Evolutionary conservation across 2,113 vertebrate species (phyloP), one percentile per base, ranked within the genome.

Genomic region (Zapus hudsonius): DNA sequence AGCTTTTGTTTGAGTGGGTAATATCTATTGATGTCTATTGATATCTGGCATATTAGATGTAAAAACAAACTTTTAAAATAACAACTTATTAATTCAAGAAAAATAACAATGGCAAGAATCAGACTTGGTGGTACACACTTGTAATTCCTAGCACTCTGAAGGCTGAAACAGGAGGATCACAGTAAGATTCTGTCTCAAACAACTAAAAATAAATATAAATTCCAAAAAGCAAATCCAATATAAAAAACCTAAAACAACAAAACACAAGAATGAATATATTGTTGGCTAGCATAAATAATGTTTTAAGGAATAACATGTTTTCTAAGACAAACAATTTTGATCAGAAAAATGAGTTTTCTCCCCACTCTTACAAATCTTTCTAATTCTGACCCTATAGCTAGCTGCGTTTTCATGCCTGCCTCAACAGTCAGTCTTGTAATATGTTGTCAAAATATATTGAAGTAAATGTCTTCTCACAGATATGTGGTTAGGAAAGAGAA

Each of bases 281-380:
- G 44, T 7, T 86, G 33, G 9, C 36, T 92, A 90, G 57, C 5
- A 40, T 16, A 69, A 36, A 38, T 55, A 87, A 73, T 76, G 79
- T 92, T 94, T 57, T 63, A 66, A 33, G 69, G 87, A 83, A 74
- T 61, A 61, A 66, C n/a, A 1, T n/a, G 63, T 57, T 87, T 91
- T 72, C 63, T 31, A 81, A 84, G 76, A 73, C 17, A 73, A 80
- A 89, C 73, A 84, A 52, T 38, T 25, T 84, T 84, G 67, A 20
- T 87, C 25, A 78, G 38, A 90, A 80, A 38, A 57, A 33, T 86
- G 36, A 20, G 16, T 83, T 92, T 61, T 25, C 15, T 57, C 83
- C 86, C 59, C 10, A 75, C 40, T 84, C 52, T 76, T 84, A 20
- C 4, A 86, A 89, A n/a, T 80, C n/a, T 75, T 92, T 74, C 38